Conservation (phyloP, 2,797 vertebrate genomes). For the Rallus crepitans region DNA sequence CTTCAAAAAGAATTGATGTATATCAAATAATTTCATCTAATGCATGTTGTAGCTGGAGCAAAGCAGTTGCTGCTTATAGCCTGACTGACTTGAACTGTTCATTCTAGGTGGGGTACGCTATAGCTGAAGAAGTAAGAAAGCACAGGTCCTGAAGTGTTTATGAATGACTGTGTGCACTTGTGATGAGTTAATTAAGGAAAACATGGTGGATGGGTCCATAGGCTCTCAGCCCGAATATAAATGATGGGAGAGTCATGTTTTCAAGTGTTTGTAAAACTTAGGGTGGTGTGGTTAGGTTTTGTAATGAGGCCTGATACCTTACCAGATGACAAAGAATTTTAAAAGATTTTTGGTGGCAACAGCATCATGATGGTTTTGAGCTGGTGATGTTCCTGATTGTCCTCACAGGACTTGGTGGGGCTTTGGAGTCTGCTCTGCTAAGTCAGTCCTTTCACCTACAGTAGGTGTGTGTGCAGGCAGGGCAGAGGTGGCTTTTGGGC, state of each 20-base stretch:
- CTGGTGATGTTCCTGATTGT: neutral
- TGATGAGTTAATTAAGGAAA: neutral
- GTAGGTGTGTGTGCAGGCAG: neutral
- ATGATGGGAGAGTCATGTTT: neutral
- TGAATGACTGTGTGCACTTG: neutral
- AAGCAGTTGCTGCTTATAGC: neutral
- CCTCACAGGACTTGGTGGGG: no score
- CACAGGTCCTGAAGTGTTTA: neutral
- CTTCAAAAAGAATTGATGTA: conserved; percentile 23
- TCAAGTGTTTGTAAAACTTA: neutral
- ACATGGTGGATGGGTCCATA: accelerated
- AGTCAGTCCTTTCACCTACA: neutral
- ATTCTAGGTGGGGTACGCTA: neutral
- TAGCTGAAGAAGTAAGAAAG: neutral
- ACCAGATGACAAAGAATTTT: neutral
- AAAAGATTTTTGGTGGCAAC: neutral
- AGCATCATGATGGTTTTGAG: neutral
- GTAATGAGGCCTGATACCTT: neutral
- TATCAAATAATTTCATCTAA: conserved; percentile 8
- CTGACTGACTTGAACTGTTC: neutral
- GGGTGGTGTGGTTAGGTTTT: neutral
- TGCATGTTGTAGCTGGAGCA: neutral
- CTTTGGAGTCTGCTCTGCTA: neutral
- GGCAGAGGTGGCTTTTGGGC: neutral
- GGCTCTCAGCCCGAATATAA: neutral